phyloP scores from a whole-genome alignment of 2,113 vertebrate species.

The Oenanthe melanoleuca region DNA sequence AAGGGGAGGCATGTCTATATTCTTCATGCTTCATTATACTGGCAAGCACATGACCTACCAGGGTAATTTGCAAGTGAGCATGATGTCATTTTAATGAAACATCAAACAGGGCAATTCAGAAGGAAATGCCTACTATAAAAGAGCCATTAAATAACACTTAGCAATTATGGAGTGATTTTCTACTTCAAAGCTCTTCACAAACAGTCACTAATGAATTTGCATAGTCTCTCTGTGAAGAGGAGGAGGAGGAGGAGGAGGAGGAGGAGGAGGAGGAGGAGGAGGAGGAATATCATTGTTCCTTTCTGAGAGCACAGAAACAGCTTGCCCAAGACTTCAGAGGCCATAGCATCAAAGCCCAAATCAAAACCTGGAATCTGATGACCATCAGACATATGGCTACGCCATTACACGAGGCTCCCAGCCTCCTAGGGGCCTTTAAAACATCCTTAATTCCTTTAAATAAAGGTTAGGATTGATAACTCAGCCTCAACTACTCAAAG shows the following conservation, averaged over 20 bases:
- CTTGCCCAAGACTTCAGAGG: not conserved
- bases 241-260: not conserved
- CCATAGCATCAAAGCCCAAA: not conserved
- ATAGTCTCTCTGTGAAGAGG: not conserved
- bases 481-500: not conserved
- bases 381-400: not conserved
- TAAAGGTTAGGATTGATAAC: not conserved
- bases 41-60: conserved; percentile 11
- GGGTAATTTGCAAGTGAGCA: conserved; percentile 41
- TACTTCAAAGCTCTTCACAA: conserved; percentile 55
- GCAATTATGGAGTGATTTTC: conserved; percentile 60
- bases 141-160: conserved; percentile 61
- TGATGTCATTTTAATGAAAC: conserved; percentile 65
- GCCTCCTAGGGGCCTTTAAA: not conserved
- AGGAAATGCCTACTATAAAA: conserved; percentile 39
- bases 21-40: conserved; percentile 39
- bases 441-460: not conserved
- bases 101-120: conserved; percentile 49
- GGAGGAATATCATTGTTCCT: too few species aligned
- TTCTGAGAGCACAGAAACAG: not conserved
- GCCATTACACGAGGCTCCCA: not conserved
- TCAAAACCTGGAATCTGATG: not conserved
- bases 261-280: not conserved
- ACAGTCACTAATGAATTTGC: conserved; percentile 51
- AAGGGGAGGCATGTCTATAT: not conserved